Percentiles rank a stretch among this genome's conserved stretches.
Conservation (phyloP, 2,113 vertebrate species). For the Sisor rabdophorus region DNA sequence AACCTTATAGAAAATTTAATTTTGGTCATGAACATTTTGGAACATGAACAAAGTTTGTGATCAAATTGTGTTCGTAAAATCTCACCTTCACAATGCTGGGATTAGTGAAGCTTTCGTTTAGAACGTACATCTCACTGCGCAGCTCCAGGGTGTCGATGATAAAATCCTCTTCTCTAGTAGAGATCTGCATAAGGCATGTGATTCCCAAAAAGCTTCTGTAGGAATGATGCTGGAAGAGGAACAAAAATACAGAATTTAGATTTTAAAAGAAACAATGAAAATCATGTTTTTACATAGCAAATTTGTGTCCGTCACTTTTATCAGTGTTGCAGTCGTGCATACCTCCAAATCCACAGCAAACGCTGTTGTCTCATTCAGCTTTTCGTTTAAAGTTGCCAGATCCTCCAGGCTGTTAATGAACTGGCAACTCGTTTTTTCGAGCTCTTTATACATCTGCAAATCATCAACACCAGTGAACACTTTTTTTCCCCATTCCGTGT, state of each 20-base stretch:
- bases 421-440: conserved; percentile 75
- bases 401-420: conserved; percentile 81
- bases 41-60: no score
- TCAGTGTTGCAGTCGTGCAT: conserved; percentile 7
- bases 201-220: conserved; percentile 92
- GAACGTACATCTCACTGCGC: conserved; percentile 84
- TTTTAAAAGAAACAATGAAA: neutral
- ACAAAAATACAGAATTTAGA: no score
- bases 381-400: conserved; percentile 86
- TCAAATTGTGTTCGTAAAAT: no score
- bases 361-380: conserved; percentile 77
- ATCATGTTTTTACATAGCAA: no score
- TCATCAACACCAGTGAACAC: neutral
- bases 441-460: conserved; percentile 76
- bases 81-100: conserved; percentile 87
- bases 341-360: conserved; percentile 97
- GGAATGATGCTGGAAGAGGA: conserved; percentile 82
- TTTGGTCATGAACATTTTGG: no score
- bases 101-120: conserved; percentile 93
- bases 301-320: no score
- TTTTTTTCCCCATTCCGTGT: no score
- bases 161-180: conserved; percentile 89
- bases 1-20: no score
- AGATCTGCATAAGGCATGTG: conserved; percentile 94
- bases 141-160: conserved; percentile 87